Evolutionary conservation across 2,113 vertebrate species (phyloP).

Genomic region (Vicugna pacos): DNA sequence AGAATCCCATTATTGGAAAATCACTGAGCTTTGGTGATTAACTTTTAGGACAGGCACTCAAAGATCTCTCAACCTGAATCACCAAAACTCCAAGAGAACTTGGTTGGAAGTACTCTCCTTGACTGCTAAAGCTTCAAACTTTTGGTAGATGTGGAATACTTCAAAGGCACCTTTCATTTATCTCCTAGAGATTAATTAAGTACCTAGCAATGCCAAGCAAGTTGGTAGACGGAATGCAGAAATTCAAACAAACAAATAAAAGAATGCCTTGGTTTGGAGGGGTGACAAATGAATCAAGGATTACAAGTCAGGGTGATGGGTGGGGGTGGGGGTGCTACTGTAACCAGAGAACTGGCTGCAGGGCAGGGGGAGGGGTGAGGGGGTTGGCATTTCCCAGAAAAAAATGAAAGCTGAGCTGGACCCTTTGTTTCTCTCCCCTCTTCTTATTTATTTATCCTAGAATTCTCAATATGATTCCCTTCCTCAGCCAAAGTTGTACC

Average conservation of each 20-base stretch:
- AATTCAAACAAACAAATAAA: not conserved
- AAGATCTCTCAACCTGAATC: not conserved
- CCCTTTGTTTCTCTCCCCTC: not conserved
- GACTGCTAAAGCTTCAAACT: not conserved
- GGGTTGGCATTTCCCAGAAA: not conserved
- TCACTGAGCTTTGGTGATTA: not conserved
- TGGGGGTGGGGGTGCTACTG: rapidly evolving
- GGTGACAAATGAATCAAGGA: not conserved
- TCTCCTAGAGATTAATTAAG: not conserved
- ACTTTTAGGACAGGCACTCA: not conserved
- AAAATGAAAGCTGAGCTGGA: not conserved
- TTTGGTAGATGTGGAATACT: not conserved
- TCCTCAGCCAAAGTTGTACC: not conserved
- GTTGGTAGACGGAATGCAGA: not conserved
- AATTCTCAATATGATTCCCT: not conserved
- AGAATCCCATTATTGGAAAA: not conserved
- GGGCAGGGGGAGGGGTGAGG: not conserved
- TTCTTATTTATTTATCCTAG: not conserved
- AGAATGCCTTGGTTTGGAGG: not conserved
- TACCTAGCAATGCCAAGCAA: not conserved
- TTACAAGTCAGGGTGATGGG: not conserved
- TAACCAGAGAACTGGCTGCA: not conserved
- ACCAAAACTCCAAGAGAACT: not conserved
- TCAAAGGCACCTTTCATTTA: not conserved
- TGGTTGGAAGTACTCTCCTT: not conserved